phyloP scores from a whole-genome alignment of 1,140 invertebrate species.

The Trichonephila clavipes region DNA sequence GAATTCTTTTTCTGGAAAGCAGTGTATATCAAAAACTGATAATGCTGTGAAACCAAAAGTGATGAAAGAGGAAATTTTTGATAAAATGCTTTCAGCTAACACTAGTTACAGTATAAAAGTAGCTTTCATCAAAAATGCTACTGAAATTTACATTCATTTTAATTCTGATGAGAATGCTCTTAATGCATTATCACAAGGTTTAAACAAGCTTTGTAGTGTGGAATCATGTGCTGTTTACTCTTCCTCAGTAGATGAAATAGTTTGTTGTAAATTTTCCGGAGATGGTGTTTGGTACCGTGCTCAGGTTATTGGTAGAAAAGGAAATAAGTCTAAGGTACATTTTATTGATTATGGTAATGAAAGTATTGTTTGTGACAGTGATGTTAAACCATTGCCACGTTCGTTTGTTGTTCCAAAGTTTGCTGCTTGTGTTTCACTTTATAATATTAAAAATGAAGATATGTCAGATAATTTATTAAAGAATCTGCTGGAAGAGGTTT shows the following conservation, averaged over 20 bases:
- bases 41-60: not conserved
- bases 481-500: not conserved
- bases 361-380: not conserved
- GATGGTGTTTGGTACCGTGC: slow-evolving; percentile 65
- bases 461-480: not conserved
- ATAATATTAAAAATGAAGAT: slow-evolving; percentile 49
- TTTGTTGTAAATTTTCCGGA: slow-evolving; percentile 49
- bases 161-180: not conserved
- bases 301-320: slow-evolving; percentile 16
- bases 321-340: slow-evolving; percentile 25
- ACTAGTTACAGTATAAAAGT: slow-evolving; percentile 42
- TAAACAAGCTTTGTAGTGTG: slow-evolving; percentile 47
- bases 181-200: not conserved
- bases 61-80: not conserved
- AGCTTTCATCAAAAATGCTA: not conserved
- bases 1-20: too few species aligned
- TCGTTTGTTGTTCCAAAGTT: slow-evolving; percentile 16
- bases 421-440: slow-evolving; percentile 33
- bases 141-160: slow-evolving; percentile 51
- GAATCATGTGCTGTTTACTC: not conserved
- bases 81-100: not conserved
- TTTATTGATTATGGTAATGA: slow-evolving; percentile 68
- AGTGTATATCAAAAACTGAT: not conserved
- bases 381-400: slow-evolving; percentile 32
- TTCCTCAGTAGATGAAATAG: slow-evolving; percentile 45